Evolutionary conservation across 2,797 vertebrate species (phyloP), one percentile per base, ranked within the genome.

Genomic region (Epinephelus coioides): DNA sequence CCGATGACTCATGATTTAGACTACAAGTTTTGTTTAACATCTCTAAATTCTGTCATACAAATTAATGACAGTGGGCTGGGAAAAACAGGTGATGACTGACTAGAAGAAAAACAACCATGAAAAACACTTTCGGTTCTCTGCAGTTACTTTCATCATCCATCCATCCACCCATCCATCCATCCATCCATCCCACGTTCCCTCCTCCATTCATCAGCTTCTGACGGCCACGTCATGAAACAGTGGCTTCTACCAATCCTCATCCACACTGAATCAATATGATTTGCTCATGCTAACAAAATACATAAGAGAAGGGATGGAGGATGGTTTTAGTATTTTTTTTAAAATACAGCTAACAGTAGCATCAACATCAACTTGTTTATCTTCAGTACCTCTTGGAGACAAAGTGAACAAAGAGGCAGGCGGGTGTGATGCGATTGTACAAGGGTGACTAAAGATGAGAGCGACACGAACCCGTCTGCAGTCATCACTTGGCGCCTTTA

Each of bases 201-300:
- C 44, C 64, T 47, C 67, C 30, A 60, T 53, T 74, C 65, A 64
- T 46, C 61, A 55, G 62, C 76, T 77, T 76, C 59, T 34, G 46
- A 70, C 53, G 11, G 74, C 62, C 73, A 67, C 56, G 57, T 17
- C 57, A 74, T 60, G 65, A 69, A 66, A 60, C 15, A 15, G 78
- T 49, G 66, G 79, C 50, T 44, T 74, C 59, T 61, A 79, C 40
- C 69, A 27, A 80, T 60, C 72, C 66, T 73, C 21, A 59, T 57
- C 79, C 76, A 66, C 47, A 54, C 76, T 77, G 88, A 90, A 92
- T 88, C 86, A 89, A 88, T 86, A 87, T 89, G 86, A 89, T 90
- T 90, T 70, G 61, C 80, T 80, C 83, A 85, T 86, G 86, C 71
- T 79, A 72, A 89, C 67, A 63, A 64, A 81, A 68, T 64, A 69